Conservation (phyloP, 2,113 vertebrate genomes). For the Pomatostomus ruficeps region DNA sequence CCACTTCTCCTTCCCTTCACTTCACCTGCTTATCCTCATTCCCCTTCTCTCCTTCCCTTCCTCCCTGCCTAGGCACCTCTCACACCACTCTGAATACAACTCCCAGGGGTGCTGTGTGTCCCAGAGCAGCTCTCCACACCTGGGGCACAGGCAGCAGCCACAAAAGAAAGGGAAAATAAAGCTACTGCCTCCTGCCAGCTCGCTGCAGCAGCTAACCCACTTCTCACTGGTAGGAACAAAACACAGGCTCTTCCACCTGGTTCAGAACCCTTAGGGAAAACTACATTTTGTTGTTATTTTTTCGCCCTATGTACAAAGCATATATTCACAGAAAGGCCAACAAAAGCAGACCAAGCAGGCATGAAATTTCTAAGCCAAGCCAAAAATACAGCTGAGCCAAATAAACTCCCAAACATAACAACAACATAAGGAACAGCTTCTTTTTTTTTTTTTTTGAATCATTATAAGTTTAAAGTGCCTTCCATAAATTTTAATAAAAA, state of each 20-base stretch:
- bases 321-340: neutral
- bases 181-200: neutral
- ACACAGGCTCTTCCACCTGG: neutral
- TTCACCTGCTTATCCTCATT: neutral
- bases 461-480: neutral
- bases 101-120: neutral
- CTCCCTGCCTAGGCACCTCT: neutral
- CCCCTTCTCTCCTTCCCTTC: neutral
- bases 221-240: neutral
- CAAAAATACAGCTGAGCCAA: neutral
- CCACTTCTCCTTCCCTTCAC: neutral
- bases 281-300: neutral
- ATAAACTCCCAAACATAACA: neutral
- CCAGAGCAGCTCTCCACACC: neutral
- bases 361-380: neutral
- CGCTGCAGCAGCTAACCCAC: accelerated
- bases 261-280: neutral
- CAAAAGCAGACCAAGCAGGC: neutral
- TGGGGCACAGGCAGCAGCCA: neutral
- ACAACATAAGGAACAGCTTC: neutral
- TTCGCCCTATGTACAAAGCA: neutral
- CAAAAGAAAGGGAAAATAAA: neutral
- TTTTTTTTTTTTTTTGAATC: neutral
- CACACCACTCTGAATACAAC: neutral
- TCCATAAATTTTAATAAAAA: neutral